Evolutionary conservation across 2,888 invertebrate genomes (phyloP), one percentile per base, ranked within the genome.

Genomic region (Fragum whitleyi): DNA sequence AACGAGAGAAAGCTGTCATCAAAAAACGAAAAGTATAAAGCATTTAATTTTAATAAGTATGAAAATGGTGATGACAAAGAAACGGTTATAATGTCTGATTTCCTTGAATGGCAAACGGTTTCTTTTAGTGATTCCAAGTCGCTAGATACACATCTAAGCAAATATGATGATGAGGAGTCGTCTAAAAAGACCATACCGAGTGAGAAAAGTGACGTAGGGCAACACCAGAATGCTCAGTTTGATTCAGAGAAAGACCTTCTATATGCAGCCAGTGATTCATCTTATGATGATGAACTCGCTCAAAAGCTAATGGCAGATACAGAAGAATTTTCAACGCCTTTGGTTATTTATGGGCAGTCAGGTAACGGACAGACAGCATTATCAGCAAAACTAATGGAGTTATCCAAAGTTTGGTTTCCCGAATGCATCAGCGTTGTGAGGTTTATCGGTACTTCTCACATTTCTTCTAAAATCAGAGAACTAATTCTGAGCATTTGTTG

Each of bases 331-430:
- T 83, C 79, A 5, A 83, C 83, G 23, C 91, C 92, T 7, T 29
- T 92, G 9, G 74, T 91, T 26, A 21, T 92, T 0, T 80, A 88
- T 79, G 92, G 92, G 0, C 65, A 73, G 39, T 91, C 92, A 0
- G 92, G 92, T n/a, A 84, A 85, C 55, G 92, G 92, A 7, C 92
- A 92, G 75, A 91, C 92, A 2, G 86, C 92, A 0, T 16, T 92
- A 16, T 89, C 92, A 89, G 90, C 92, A 5, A 86, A 88, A 74
- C 47, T 91, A 2, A 86, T 84, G 7, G 47, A 88, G 23, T 36
- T 81, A 42, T 79, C 85, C 1, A 85, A 86, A 65, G 57, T 57
- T 5, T 91, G 91, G 91, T 85, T 88, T 29, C 81, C 87, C 16
- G 71, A 83, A 5, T 87, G 88, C 28, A 87, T 87, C 19, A 65